Conservation (phyloP, 2,888 invertebrate genomes). For the Leptothorax acervorum region DNA sequence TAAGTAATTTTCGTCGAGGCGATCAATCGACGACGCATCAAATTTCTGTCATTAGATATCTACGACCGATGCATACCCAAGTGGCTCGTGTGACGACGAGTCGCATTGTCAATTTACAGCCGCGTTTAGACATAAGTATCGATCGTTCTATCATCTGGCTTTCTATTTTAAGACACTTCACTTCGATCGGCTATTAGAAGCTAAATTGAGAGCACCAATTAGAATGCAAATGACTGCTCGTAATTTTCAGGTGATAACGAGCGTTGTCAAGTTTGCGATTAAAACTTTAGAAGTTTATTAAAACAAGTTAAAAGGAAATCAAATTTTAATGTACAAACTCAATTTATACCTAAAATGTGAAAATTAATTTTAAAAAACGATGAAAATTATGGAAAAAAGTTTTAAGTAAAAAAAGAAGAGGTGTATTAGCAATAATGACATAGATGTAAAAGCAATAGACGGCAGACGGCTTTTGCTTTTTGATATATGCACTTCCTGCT, state of each 20-base stretch:
- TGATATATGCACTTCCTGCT: neutral
- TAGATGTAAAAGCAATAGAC: neutral
- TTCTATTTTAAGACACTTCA: constrained; percentile 33
- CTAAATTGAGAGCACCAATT: constrained; percentile 42
- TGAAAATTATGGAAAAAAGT: neutral
- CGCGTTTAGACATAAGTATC: constrained; percentile 41
- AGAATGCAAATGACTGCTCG: constrained; percentile 39
- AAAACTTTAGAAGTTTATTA: neutral
- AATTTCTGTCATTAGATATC: constrained; percentile 62
- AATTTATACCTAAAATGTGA: neutral
- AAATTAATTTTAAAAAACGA: neutral
- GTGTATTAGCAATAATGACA: neutral
- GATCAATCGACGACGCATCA: constrained; percentile 68
- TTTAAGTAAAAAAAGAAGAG: neutral
- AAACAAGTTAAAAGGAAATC: neutral
- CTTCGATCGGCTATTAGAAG: constrained; percentile 26
- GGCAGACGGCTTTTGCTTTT: neutral
- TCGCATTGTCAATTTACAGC: constrained; percentile 35
- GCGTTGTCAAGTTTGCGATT: neutral
- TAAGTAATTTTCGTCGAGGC: constrained; percentile 76
- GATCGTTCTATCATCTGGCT: constrained; percentile 22
- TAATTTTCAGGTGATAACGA: constrained; percentile 36
- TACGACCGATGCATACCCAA: constrained; percentile 15
- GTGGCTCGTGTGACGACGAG: neutral
- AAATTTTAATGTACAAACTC: neutral